These are phyloP conservation scores for Dyspetes luteomarginatus DNA, from an alignment of 2,888 invertebrate genomes.

Conservation along the genomic window DNA sequence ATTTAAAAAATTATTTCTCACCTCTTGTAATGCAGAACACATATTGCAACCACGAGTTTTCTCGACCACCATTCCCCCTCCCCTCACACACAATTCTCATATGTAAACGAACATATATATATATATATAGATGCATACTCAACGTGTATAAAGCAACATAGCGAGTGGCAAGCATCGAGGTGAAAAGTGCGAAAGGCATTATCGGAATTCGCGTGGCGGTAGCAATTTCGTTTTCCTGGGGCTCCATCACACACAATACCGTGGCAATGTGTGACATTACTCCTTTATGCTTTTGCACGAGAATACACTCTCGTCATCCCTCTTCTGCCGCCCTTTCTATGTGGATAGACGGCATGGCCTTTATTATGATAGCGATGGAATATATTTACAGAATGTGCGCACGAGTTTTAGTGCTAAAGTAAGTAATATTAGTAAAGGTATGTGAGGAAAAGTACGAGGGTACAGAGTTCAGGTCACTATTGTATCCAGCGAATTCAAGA, in stretches of 20 bases:
- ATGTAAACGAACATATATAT: conserved; percentile 27
- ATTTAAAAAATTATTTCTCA: conserved; percentile 27
- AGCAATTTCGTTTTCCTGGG: conserved; percentile 70
- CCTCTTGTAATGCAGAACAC: conserved; percentile 41
- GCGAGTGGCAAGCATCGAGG: conserved; percentile 45
- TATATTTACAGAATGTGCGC: conserved; percentile 72
- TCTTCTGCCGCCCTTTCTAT: neutral
- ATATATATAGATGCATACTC: neutral
- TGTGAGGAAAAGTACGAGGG: neutral
- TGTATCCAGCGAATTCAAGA: neutral
- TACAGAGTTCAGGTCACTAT: conserved; percentile 3
- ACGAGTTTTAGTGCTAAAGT: conserved; percentile 36
- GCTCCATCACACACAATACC: conserved; percentile 22
- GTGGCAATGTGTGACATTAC: conserved; percentile 29
- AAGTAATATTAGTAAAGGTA: neutral
- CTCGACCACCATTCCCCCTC: no score
- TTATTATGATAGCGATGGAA: conserved; percentile 71
- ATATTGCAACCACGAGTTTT: conserved; percentile 14
- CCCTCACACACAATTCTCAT: conserved; percentile 33
- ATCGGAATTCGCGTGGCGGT: conserved; percentile 72
- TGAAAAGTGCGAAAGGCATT: conserved; percentile 70
- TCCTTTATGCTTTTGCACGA: conserved; percentile 22
- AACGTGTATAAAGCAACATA: conserved; percentile 1
- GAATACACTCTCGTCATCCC: conserved; percentile 11
- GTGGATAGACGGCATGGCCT: conserved; percentile 54